A percentile compares a stretch with the other conserved stretches of the same genome.
Evolutionary conservation across 2,113 vertebrate species (phyloP).

Genomic region (Alces alces): DNA sequence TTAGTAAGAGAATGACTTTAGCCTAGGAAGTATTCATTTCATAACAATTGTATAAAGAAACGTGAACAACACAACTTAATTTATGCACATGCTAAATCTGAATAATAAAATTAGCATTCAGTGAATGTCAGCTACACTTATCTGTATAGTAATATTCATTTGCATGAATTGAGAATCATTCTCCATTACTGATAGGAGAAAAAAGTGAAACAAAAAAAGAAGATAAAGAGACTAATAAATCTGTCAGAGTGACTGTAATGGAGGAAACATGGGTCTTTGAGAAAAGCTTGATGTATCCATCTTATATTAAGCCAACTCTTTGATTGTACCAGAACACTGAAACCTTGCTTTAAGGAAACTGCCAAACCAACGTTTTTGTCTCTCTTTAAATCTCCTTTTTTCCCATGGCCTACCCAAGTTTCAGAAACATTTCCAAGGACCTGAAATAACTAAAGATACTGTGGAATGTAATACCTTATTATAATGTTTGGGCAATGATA

Average conservation of each 20-base stretch:
- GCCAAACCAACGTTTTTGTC: background rate
- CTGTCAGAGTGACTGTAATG: slow-evolving; percentile 38
- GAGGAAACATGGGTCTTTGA: slow-evolving; percentile 22
- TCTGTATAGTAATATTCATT: slow-evolving; percentile 69
- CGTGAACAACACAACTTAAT: slow-evolving; percentile 69
- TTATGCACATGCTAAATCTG: slow-evolving; percentile 70
- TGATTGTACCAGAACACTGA: background rate
- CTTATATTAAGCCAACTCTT: slow-evolving; percentile 1
- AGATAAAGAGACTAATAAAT: slow-evolving; percentile 53
- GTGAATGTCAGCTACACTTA: slow-evolving; percentile 66
- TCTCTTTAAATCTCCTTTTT: background rate
- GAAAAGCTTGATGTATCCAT: background rate
- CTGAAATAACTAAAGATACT: background rate
- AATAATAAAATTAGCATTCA: slow-evolving; percentile 71
- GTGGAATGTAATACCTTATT: background rate
- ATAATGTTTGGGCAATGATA: background rate
- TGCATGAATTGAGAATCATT: slow-evolving; percentile 63
- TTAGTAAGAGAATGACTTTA: slow-evolving; percentile 65
- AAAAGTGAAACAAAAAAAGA: slow-evolving; percentile 54
- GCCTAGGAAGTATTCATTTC: slow-evolving; percentile 56
- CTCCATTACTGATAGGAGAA: slow-evolving; percentile 59
- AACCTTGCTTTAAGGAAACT: background rate
- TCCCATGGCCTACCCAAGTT: background rate
- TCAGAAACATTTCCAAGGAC: background rate
- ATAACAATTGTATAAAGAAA: slow-evolving; percentile 64